phyloP scores from a whole-genome alignment of 1,140 invertebrate species.

The Macrocentrus cingulum region DNA sequence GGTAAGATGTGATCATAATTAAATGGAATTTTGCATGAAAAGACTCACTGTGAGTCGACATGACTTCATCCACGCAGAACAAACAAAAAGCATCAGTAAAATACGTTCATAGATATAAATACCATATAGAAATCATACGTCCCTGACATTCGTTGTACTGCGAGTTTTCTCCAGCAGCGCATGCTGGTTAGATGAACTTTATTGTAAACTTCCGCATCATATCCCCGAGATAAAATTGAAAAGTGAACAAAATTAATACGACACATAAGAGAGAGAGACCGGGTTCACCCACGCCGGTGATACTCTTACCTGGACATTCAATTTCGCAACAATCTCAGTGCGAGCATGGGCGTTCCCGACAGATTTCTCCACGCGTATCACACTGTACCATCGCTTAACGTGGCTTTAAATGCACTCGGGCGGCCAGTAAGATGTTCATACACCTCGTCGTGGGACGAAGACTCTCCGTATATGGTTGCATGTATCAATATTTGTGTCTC shows the following conservation, averaged over 20 bases:
- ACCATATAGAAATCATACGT: not conserved
- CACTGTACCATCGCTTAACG: not conserved
- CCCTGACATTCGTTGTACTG: not conserved
- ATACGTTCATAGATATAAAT: no score
- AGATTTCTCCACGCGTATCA: constrained; percentile 12
- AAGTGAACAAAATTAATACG: not conserved
- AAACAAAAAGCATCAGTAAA: no score
- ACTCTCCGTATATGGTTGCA: constrained; percentile 48
- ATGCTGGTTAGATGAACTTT: no score
- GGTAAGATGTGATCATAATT: constrained; percentile 34
- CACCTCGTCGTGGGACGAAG: constrained; percentile 43
- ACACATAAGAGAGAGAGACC: no score
- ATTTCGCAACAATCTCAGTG: constrained; percentile 17
- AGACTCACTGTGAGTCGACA: not conserved
- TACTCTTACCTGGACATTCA: constrained; percentile 20
- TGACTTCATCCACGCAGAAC: no score
- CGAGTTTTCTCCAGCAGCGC: not conserved
- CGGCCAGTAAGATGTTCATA: constrained; percentile 3
- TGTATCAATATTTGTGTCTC: not conserved
- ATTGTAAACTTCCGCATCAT: not conserved
- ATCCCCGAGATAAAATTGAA: not conserved
- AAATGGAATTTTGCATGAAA: not conserved
- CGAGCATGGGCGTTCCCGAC: constrained; percentile 11
- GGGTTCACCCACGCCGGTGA: constrained; percentile 11
- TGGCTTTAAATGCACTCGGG: not conserved